Conservation (phyloP, 1,140 invertebrate species). For the Listronotus bonariensis region DNA sequence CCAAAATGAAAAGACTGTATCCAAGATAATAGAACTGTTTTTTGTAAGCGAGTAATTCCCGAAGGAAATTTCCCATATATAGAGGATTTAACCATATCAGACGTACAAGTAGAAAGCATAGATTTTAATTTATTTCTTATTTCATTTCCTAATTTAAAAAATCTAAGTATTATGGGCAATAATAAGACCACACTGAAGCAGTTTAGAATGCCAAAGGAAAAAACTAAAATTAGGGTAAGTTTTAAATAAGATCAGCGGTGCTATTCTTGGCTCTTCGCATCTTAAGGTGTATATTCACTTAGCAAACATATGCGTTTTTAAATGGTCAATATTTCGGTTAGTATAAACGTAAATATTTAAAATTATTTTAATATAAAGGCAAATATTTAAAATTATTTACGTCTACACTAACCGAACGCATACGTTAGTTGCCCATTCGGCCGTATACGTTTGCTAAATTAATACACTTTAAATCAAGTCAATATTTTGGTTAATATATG, state of each 20-base stretch:
- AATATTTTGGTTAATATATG: too few relatives aligned
- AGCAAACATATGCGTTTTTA: too few relatives aligned
- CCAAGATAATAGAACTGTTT: background rate
- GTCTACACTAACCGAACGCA: too few relatives aligned
- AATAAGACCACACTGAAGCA: slow-evolving; percentile 3
- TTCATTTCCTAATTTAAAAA: slow-evolving; percentile 11
- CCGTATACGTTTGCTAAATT: too few relatives aligned
- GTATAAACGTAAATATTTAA: too few relatives aligned
- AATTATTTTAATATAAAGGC: too few relatives aligned
- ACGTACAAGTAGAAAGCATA: slow-evolving; percentile 4
- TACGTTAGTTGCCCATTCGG: too few relatives aligned
- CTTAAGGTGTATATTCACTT: too few relatives aligned
- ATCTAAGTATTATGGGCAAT: slow-evolving; percentile 16
- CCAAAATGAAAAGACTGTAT: slow-evolving; percentile 11
- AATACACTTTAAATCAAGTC: too few relatives aligned
- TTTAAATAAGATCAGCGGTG: background rate
- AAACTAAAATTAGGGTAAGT: slow-evolving; percentile 1
- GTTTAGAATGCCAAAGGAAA: slow-evolving; percentile 7
- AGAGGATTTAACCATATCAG: background rate
- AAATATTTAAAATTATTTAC: too few relatives aligned
- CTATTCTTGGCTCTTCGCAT: too few relatives aligned
- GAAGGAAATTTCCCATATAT: slow-evolving; percentile 5
- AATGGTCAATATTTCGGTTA: too few relatives aligned
- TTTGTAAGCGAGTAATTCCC: slow-evolving; percentile 10
- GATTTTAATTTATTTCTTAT: slow-evolving; percentile 18